phyloP scores from a whole-genome alignment of 2,113 vertebrate species.

The Xiphias gladius region DNA sequence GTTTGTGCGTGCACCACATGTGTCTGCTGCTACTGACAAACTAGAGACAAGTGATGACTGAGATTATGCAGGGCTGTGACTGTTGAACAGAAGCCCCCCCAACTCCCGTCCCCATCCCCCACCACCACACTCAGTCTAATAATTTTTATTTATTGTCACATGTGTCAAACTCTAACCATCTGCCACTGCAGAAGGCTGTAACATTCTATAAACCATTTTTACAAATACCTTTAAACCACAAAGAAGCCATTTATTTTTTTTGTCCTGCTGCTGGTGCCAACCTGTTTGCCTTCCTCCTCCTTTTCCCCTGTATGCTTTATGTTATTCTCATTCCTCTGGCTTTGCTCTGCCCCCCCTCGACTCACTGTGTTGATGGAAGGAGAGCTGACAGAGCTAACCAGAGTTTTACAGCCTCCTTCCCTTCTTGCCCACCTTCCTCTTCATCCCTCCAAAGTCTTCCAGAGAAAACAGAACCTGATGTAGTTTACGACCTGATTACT shows the following conservation, averaged over 20 bases:
- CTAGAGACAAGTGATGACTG: conserved; percentile 76
- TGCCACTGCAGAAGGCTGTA: conserved; percentile 63
- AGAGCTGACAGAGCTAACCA: conserved; percentile 84
- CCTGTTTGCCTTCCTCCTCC: conserved; percentile 49
- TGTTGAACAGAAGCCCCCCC: conserved; percentile 51
- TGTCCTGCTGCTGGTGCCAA: conserved; percentile 62
- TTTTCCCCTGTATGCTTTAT: conserved; percentile 34
- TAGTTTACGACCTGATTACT: conserved; percentile 80
- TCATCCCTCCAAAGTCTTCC: conserved; percentile 72
- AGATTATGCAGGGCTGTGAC: conserved; percentile 75
- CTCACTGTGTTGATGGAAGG: conserved; percentile 71
- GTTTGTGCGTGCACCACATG: conserved; percentile 61
- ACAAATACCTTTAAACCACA: conserved; percentile 70
- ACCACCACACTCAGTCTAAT: conserved; percentile 35
- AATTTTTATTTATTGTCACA: conserved; percentile 67
- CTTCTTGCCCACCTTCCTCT: conserved; percentile 53
- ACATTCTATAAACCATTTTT: conserved; percentile 69
- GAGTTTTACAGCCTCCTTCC: conserved; percentile 78
- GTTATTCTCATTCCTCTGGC: conserved; percentile 33
- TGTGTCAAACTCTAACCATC: conserved; percentile 68
- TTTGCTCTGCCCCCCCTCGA: conserved; percentile 3
- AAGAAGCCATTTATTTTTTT: conserved; percentile 51
- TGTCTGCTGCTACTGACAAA: conserved; percentile 80
- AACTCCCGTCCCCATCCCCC: not conserved
- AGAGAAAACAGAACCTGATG: conserved; percentile 86